phyloP scores from a whole-genome alignment of 2,113 vertebrate species.

The Genyomyrus donnyi region DNA sequence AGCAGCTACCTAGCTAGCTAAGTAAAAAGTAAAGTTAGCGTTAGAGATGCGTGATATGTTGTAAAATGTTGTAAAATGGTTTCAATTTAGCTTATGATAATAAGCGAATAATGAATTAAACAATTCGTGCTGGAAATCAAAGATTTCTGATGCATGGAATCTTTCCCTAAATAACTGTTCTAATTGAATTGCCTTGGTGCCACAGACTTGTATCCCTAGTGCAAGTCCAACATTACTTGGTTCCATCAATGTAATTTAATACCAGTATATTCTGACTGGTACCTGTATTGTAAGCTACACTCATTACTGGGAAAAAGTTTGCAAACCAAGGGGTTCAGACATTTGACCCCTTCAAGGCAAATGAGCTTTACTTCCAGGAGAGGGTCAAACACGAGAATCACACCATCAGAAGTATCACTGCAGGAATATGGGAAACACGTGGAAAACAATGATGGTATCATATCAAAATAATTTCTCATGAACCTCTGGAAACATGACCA shows the following conservation, averaged over 20 bases:
- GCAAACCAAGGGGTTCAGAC: not conserved
- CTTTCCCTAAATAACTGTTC: not conserved
- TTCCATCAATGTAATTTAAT: not conserved
- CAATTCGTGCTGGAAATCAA: not conserved
- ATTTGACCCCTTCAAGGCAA: not conserved
- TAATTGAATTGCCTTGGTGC: not conserved
- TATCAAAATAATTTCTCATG: not conserved
- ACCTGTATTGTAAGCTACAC: not conserved
- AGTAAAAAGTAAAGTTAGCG: not conserved
- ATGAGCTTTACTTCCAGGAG: not conserved
- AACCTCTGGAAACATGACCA: conserved; percentile 21
- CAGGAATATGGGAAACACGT: not conserved
- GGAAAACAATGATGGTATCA: not conserved
- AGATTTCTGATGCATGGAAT: not conserved
- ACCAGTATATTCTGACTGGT: not conserved
- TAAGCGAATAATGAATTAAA: not conserved
- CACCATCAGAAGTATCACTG: not conserved
- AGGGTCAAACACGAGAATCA: not conserved
- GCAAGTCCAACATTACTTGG: not conserved
- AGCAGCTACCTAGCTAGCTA: not conserved
- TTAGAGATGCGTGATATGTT: not conserved
- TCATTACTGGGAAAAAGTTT: not conserved
- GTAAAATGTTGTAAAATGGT: not conserved
- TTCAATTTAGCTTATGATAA: not conserved
- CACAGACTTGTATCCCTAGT: not conserved